These are phyloP conservation scores for Euclidia mi DNA, from an alignment of 2,888 invertebrate species.

Conservation along the genomic window DNA sequence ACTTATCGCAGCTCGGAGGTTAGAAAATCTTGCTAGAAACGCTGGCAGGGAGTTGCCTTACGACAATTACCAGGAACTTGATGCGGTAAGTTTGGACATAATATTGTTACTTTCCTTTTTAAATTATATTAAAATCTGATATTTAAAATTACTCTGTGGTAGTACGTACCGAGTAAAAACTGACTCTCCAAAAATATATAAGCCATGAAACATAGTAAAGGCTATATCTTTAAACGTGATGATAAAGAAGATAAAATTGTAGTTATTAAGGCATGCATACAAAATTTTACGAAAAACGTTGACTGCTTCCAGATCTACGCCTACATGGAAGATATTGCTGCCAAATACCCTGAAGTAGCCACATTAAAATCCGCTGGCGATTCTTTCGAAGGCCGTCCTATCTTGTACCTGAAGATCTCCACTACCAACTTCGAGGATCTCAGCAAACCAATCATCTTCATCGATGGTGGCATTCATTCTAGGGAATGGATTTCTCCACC, in stretches of 20 bases:
- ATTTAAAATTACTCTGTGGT: no score
- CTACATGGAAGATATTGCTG: constrained; percentile 78
- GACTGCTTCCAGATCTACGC: constrained; percentile 62
- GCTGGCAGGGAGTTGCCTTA: constrained; percentile 71
- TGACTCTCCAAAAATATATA: no score
- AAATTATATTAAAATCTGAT: no score
- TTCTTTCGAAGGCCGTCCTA: constrained; percentile 88
- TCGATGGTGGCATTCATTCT: constrained; percentile 91
- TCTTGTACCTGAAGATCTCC: constrained; percentile 90
- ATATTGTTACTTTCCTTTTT: no score
- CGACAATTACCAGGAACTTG: constrained; percentile 76
- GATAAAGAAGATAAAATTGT: no score
- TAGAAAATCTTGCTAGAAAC: constrained; percentile 48
- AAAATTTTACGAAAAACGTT: no score
- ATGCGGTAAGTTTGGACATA: constrained; percentile 69
- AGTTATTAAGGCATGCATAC: background rate
- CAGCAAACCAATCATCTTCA: constrained; percentile 88
- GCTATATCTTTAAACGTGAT: no score
- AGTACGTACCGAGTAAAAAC: no score
- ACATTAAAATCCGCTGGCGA: constrained; percentile 85
- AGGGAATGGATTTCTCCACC: constrained; percentile 94
- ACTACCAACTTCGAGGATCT: constrained; percentile 78
- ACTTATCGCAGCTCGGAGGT: constrained; percentile 54
- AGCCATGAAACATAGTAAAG: no score
- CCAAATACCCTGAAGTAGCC: constrained; percentile 79